These are phyloP conservation scores for Drosophila neotestacea DNA, from an alignment of 2,888 invertebrate species.

Conservation along the genomic window DNA sequence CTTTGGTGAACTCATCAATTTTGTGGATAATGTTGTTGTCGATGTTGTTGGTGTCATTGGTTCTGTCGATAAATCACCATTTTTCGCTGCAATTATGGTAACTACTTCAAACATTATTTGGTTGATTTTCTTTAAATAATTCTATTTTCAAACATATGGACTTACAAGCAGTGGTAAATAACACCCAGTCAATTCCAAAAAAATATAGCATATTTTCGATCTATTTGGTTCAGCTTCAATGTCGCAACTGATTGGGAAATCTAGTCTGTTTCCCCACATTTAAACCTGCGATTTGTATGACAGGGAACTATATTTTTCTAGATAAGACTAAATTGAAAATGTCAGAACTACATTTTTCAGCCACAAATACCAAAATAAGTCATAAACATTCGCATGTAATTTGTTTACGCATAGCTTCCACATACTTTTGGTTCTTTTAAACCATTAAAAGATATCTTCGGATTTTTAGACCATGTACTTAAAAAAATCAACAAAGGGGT, in stretches of 20 bases:
- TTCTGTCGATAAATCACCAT: no score
- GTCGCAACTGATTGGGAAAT: conserved; percentile 3
- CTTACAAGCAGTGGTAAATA: conserved; percentile 29
- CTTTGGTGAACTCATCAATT: no score
- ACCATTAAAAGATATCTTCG: not conserved
- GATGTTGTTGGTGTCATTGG: not conserved
- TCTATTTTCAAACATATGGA: not conserved
- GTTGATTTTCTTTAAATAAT: not conserved
- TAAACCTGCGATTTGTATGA: conserved; percentile 13
- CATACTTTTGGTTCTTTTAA: conserved; percentile 2
- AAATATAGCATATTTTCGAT: not conserved
- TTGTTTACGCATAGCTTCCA: conserved; percentile 3
- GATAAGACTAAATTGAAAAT: conserved; percentile 43
- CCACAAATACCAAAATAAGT: not conserved
- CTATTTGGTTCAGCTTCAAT: conserved; percentile 2
- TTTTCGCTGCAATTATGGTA: not conserved
- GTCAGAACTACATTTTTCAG: conserved; percentile 26
- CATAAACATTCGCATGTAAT: conserved; percentile 1
- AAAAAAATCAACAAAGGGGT: no score
- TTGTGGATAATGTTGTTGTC: not conserved
- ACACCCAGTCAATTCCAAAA: not conserved
- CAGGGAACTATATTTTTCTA: not conserved
- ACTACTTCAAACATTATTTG: not conserved
- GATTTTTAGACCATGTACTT: no score
- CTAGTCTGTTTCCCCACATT: conserved; percentile 2